Base-by-base conservation (phyloP, 2,888 invertebrate genomes). In the Uropetala carovei region DNA sequence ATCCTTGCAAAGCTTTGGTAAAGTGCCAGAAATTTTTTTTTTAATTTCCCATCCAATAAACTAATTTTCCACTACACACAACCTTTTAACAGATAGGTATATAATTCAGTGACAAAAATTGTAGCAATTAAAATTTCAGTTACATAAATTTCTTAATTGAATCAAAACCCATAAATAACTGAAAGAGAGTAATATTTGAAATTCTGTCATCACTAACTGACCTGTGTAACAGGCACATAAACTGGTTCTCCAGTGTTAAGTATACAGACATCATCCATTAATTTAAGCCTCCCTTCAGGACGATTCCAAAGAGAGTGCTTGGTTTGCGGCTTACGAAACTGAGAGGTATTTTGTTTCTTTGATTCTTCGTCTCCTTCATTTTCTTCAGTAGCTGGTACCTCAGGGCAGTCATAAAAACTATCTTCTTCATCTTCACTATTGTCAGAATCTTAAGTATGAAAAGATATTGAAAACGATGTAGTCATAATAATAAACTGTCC, bases 201-300 rank as follows among this genome's bases (percentile, higher is more conserved):
- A 43, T 43, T 43, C 43, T 43, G 43, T 43, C 43, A 43, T 43
- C 18, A n/a, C 22, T 1, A 18, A 0, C 86, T 92, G 92, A 95
- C 96, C 95, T 96, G 96, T 0, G 98, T 98, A 30, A 97, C 95
- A 0, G 98, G 98, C 93, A 98, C 96, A 95, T 97, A 98, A 92
- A 98, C 95, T 75, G 96, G 96, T 93, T 97, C 97, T 5, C 97
- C 97, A 0, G 96, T 96, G 93, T 96, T 96, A 59, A 98, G 95
- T 91, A 98, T 95, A 93, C 96, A 96, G 92, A 97, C 94, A 92
- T 97, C 96, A 56, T 97, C 97, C 94, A 97, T 96, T 94, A 96
- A 97, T 60, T 96, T 96, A 59, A 97, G 94, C 93, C 98, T 96
- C 10, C 98, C 98, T 89, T 97, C 97, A 0, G 97, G 96, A 93